These are phyloP conservation scores for Parapristionchus giblindavisi DNA, from an alignment of 2,888 invertebrate genomes.

Conservation along the genomic window DNA sequence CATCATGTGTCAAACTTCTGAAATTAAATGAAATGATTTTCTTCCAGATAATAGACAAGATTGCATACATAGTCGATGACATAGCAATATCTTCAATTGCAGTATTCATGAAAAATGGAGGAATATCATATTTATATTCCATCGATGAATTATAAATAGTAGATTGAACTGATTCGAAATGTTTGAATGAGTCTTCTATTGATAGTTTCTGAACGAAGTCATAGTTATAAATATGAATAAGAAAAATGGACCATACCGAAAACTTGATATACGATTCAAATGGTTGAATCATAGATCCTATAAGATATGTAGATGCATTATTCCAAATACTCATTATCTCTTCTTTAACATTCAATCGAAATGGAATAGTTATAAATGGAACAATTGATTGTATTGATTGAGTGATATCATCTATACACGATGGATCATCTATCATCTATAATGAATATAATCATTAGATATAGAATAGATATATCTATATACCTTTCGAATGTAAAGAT, in stretches of 20 bases:
- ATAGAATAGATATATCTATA: not conserved
- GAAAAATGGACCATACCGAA: too few species aligned
- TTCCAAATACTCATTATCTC: not conserved
- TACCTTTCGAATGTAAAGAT: not conserved
- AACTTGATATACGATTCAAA: not conserved
- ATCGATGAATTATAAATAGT: not conserved
- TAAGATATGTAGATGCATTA: not conserved
- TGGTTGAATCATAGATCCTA: not conserved
- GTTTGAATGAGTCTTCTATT: too few species aligned
- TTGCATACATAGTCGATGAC: not conserved
- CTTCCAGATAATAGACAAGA: not conserved
- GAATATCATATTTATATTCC: not conserved
- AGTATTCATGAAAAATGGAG: too few species aligned
- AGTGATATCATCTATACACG: not conserved
- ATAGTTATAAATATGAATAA: too few species aligned
- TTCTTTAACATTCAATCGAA: not conserved
- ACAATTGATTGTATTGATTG: not conserved
- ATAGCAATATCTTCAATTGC: not conserved
- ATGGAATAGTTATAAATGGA: not conserved
- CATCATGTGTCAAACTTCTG: not conserved
- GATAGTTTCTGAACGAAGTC: not conserved
- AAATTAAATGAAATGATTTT: too few species aligned
- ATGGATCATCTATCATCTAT: not conserved
- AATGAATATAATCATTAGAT: not conserved
- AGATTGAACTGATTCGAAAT: too few species aligned